Base-by-base conservation (phyloP, 1,140 invertebrate genomes). In the Nebria ingens region DNA sequence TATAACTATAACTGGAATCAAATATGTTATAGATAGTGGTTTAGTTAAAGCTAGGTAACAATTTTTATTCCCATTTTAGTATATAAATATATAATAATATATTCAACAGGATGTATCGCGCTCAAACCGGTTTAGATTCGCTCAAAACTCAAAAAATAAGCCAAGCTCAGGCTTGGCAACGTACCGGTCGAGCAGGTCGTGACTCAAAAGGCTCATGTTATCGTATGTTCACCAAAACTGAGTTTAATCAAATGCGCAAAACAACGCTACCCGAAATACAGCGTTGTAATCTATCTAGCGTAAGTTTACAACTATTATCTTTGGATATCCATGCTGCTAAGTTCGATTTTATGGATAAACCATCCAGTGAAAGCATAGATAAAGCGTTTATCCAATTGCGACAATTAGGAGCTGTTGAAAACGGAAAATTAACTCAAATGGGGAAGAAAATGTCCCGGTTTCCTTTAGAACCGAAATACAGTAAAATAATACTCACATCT, bases 21-120 rank as follows among this genome's bases (percentile, higher is more conserved):
- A 88, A 62, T 91, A 86, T 74, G 93, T 99, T 2, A 87, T 99
- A 57, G 97, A 99, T 68, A 85, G 86, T 58, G 97, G 97, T 4
- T 86, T 89, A 69, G 93, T 98, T 0, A 99, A 99, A 76, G 80
- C 81, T 55, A 85, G 85, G 83, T 83, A 72, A 70, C 45, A 21
- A 38, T 55, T 52, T 55, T 42, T 52, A 42, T 34, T 45, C 19
- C 20, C 45, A 53, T 53, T 49, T 13, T 53, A 29, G 34, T 23
- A 13, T 29, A 19, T 53, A 4, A 17, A 45, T 12, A 11, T 11
- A 45, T 51, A 23, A 55, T 65, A 68, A n/a, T n/a, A n/a, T n/a
- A n/a, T n/a, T n/a, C n/a, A n/a, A 62, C 54, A 82, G 85, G 69
- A 81, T 83, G 0, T 92, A 87, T 76, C 87, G 91, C 65, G 79